A percentile compares a stretch with the other conserved stretches of the same genome.
These are phyloP conservation scores for Tauraco erythrolophus DNA, from an alignment of 2,113 vertebrate species.

Conservation along the genomic window DNA sequence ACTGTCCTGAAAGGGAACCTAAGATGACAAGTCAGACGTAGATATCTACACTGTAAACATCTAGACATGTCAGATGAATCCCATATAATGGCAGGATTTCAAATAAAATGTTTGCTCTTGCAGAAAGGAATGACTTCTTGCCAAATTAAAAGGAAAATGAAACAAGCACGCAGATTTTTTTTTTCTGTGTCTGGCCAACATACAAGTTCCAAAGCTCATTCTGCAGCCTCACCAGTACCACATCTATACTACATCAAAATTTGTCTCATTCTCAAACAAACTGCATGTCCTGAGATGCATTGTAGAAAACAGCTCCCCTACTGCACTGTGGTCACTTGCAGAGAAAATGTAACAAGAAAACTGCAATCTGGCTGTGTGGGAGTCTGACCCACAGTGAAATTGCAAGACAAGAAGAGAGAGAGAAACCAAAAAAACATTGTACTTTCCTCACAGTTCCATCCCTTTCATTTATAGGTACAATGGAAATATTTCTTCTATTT, in stretches of 20 bases:
- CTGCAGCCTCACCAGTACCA: background rate
- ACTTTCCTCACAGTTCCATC: background rate
- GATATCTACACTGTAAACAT: background rate
- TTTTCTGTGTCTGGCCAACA: background rate
- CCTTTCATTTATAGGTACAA: accelerated
- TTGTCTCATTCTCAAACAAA: background rate
- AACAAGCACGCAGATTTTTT: background rate
- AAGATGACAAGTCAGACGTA: background rate
- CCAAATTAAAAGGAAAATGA: background rate
- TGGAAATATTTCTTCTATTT: background rate
- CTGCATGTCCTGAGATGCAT: background rate
- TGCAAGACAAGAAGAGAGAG: background rate
- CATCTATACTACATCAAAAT: background rate
- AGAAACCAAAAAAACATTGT: background rate
- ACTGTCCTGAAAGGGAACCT: background rate
- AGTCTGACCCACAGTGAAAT: background rate
- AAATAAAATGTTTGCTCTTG: background rate
- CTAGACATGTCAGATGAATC: background rate
- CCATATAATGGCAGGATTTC: background rate
- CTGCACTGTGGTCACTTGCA: background rate
- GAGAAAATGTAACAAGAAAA: background rate
- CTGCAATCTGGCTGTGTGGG: background rate
- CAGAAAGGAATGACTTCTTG: background rate
- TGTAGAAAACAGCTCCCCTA: background rate
- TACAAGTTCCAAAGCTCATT: background rate